Conservation (phyloP, 1,140 invertebrate genomes). For the Lamellibrachia luymesi region DNA sequence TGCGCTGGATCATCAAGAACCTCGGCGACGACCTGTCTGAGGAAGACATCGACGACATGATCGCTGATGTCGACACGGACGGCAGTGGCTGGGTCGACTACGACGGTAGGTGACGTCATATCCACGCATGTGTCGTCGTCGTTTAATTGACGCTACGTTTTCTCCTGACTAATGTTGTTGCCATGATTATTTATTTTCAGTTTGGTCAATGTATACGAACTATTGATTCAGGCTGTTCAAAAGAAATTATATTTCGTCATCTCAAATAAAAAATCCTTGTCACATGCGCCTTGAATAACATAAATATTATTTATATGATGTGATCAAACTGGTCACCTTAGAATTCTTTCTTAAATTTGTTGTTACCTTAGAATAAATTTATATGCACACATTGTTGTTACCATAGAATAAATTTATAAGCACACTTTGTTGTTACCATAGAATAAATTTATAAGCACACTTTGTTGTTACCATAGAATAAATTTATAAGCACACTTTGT, state of each 20-base stretch:
- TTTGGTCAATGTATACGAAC: neutral
- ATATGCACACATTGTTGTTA: too few relatives aligned
- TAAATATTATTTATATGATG: neutral
- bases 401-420: too few relatives aligned
- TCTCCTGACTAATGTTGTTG: neutral
- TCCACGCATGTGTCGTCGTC: neutral
- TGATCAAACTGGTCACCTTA: neutral
- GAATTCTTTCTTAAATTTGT: neutral
- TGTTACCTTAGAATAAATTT: neutral
- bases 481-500: neutral
- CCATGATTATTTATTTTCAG: neutral
- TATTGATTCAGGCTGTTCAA: neutral
- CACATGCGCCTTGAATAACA: neutral
- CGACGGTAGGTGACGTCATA: constrained; percentile 47
- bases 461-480: neutral
- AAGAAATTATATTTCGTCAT: neutral
- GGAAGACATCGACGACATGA: constrained; percentile 59
- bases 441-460: too few relatives aligned
- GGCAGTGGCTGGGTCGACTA: constrained; percentile 58
- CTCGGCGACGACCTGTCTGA: constrained; percentile 57
- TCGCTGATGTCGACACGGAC: constrained; percentile 57
- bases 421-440: too few relatives aligned
- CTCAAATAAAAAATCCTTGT: neutral
- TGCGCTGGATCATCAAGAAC: constrained; percentile 53
- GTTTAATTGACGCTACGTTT: neutral